Conservation (phyloP, 2,888 invertebrate genomes). For the Malachius bipustulatus region DNA sequence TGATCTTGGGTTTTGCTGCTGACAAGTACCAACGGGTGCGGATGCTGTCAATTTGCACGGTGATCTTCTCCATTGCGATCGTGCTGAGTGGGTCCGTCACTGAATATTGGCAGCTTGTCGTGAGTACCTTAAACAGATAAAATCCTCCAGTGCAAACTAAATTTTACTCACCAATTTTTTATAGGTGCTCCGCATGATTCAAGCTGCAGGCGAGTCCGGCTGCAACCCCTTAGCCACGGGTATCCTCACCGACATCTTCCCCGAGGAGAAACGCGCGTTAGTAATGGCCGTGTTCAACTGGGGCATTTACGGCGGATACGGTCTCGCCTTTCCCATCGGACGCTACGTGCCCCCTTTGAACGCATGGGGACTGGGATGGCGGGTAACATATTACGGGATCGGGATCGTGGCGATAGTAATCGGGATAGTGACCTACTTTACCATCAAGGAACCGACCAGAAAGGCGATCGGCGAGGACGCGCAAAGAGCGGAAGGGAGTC, state of each 20-base stretch:
- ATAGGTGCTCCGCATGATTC: constrained; percentile 22
- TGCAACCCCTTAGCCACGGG: constrained; percentile 82
- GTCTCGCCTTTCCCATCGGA: constrained; percentile 84
- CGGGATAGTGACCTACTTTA: constrained; percentile 58
- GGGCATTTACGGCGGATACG: constrained; percentile 92
- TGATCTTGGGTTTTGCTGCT: constrained; percentile 71
- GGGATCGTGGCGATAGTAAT: constrained; percentile 65
- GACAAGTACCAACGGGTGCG: constrained; percentile 67
- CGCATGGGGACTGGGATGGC: constrained; percentile 70
- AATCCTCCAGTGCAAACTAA: neutral
- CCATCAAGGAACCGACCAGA: constrained; percentile 64
- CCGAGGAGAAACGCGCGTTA: constrained; percentile 68
- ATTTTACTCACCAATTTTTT: neutral
- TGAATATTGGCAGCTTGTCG: constrained; percentile 81
- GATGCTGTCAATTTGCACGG: constrained; percentile 62
- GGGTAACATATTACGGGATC: constrained; percentile 68
- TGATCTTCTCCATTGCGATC: constrained; percentile 72
- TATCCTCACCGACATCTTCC: constrained; percentile 68
- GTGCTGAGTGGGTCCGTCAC: constrained; percentile 73
- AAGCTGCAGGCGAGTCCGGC: constrained; percentile 56
- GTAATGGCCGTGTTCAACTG: constrained; percentile 91
- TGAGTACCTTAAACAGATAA: neutral
- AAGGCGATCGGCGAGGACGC: constrained; percentile 57
- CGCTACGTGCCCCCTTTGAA: constrained; percentile 67
- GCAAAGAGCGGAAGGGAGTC: constrained; percentile 33